phyloP scores from a whole-genome alignment of 1,140 invertebrate species.

The Asbolus verrucosus region DNA sequence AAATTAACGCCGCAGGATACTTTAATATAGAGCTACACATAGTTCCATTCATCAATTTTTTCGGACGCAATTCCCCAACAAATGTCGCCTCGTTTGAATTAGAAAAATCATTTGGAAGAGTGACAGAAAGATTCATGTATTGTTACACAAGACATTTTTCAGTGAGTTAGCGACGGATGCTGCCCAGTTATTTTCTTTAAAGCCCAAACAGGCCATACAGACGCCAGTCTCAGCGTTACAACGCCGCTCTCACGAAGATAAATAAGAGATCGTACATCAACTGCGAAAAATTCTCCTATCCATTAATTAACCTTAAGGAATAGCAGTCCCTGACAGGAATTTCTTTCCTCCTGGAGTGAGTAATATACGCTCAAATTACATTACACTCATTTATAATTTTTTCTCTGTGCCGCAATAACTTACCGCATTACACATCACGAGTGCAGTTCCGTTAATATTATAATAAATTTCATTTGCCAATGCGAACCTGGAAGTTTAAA shows the following conservation, averaged over 20 bases:
- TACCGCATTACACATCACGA: too few relatives aligned
- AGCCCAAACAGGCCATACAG: constrained; percentile 4
- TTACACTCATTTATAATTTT: constrained; percentile 23
- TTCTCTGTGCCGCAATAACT: background rate
- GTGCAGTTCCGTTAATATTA: too few relatives aligned
- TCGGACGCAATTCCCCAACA: too few relatives aligned
- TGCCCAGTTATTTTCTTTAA: constrained; percentile 4
- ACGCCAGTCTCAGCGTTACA: background rate
- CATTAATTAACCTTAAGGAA: constrained; percentile 22
- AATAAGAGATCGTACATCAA: constrained; percentile 29
- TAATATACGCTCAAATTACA: too few relatives aligned
- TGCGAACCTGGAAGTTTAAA: too few relatives aligned
- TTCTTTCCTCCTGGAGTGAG: constrained; percentile 6
- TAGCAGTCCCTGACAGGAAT: background rate
- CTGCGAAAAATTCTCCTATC: constrained; percentile 21
- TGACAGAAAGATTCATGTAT: constrained; percentile 7
- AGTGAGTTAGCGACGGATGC: constrained; percentile 1
- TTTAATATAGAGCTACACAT: constrained; percentile 20
- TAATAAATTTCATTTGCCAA: too few relatives aligned
- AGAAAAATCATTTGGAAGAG: constrained; percentile 3
- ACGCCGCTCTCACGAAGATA: constrained; percentile 15
- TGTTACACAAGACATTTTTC: background rate
- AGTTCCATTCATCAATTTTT: too few relatives aligned
- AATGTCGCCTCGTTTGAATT: constrained; percentile 1
- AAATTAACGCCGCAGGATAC: constrained; percentile 17